Percentiles rank a stretch among this genome's conserved stretches.
Evolutionary conservation across 2,113 vertebrate species (phyloP).

Genomic region (Formicarius rufipectus): DNA sequence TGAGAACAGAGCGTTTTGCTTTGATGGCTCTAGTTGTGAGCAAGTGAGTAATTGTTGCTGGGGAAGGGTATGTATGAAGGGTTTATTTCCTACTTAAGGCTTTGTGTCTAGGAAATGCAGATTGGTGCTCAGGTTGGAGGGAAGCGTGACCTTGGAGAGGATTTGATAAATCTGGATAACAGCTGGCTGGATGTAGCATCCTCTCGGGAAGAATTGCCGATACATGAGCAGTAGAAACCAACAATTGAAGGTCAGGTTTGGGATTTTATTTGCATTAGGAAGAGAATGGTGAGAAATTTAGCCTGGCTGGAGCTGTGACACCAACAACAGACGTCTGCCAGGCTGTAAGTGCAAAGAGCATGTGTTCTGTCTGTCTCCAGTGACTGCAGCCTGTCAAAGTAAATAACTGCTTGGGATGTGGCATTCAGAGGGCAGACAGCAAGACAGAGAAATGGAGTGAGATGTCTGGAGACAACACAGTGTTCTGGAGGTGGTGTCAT

Average conservation of each 20-base stretch:
- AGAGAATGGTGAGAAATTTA: neutral
- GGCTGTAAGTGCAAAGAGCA: neutral
- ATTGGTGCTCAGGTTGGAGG: neutral
- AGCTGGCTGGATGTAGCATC: neutral
- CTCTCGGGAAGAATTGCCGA: neutral
- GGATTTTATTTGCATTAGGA: neutral
- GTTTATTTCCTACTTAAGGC: neutral
- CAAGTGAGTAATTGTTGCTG: neutral
- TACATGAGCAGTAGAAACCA: neutral
- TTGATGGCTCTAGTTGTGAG: neutral
- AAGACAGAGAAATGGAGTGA: neutral
- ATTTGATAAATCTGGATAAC: neutral
- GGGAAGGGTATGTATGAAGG: fast-evolving
- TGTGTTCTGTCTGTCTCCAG: neutral
- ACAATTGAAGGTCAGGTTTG: neutral
- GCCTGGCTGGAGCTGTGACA: neutral
- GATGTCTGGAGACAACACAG: neutral
- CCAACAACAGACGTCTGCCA: neutral
- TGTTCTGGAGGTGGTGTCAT: neutral
- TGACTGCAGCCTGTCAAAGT: neutral
- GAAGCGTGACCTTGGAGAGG: neutral
- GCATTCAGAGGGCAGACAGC: neutral
- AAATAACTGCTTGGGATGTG: neutral
- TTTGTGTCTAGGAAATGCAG: neutral
- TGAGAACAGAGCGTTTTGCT: neutral